Evolutionary conservation across 2,113 vertebrate genomes (phyloP).

Genomic region (Psophia crepitans): DNA sequence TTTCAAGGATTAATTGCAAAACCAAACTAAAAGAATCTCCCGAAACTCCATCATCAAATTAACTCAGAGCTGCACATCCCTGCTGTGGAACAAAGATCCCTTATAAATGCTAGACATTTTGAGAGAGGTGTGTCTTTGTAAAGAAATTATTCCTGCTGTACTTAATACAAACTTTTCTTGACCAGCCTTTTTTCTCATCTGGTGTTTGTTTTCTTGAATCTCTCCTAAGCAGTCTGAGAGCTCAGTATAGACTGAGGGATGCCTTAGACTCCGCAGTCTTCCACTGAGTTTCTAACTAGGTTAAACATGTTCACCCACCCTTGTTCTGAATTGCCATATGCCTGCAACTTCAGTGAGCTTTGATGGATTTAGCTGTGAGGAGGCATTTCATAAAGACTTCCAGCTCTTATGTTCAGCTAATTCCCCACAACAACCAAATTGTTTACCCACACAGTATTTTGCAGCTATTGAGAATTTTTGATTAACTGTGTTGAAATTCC

Average conservation of each 20-base stretch:
- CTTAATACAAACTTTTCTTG: neutral
- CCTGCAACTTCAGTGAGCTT: constrained; percentile 5
- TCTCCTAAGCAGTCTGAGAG: neutral
- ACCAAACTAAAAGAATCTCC: neutral
- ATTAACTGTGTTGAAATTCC: neutral
- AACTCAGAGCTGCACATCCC: neutral
- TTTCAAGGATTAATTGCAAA: neutral
- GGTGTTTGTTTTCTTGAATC: neutral
- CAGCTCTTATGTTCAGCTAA: neutral
- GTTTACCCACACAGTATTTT: neutral
- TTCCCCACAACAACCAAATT: neutral
- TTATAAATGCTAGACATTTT: neutral
- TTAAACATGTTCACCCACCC: constrained; percentile 30
- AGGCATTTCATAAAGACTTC: neutral
- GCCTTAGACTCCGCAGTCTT: neutral
- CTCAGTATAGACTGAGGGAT: neutral
- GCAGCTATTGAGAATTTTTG: neutral
- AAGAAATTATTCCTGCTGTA: neutral
- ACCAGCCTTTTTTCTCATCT: neutral
- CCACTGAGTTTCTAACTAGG: constrained; percentile 21
- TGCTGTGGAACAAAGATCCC: neutral
- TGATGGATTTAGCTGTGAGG: constrained; percentile 6
- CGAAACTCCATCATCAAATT: neutral
- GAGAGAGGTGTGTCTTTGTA: neutral
- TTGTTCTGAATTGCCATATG: constrained; percentile 38